Conservation (phyloP, 2,888 invertebrate genomes). For the Lagria hirta region DNA sequence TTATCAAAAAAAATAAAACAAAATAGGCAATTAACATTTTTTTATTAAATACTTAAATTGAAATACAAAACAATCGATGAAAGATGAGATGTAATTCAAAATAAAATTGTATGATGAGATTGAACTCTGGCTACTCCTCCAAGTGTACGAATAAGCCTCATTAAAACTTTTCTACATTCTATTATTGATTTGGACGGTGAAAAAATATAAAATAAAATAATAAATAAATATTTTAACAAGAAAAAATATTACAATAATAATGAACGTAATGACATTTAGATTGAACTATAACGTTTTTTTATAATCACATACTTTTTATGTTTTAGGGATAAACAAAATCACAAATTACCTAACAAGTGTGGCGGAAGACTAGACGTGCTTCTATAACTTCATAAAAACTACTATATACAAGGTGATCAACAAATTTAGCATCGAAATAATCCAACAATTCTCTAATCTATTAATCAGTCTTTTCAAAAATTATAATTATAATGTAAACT, state of each 20-base stretch:
- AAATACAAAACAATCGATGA: too few species aligned
- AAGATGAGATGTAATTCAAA: too few species aligned
- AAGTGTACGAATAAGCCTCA: too few species aligned
- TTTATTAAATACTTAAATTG: too few species aligned
- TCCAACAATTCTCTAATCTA: too few species aligned
- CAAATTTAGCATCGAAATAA: conserved; percentile 3
- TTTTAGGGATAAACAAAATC: too few species aligned
- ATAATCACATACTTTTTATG: too few species aligned
- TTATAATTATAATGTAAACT: conserved; percentile 6
- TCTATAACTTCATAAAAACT: conserved; percentile 8
- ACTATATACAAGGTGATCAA: conserved; percentile 13
- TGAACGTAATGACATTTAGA: conserved; percentile 4
- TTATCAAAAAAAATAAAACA: too few species aligned
- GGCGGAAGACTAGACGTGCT: conserved; percentile 17
- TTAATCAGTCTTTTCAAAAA: conserved; percentile 18
- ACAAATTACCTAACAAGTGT: conserved; percentile 8
- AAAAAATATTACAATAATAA: conserved; percentile 4
- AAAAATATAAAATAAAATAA: conserved; percentile 12
- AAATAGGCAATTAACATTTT: too few species aligned
- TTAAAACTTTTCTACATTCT: too few species aligned
- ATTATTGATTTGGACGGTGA: conserved; percentile 15
- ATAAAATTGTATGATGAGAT: too few species aligned
- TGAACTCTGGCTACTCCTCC: too few species aligned
- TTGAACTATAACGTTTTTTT: not conserved
- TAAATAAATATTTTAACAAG: conserved; percentile 6